Percentiles rank a stretch among this genome's conserved stretches.
phyloP scores from a whole-genome alignment of 2,797 vertebrate genomes.

The Intellagama lesueurii region DNA sequence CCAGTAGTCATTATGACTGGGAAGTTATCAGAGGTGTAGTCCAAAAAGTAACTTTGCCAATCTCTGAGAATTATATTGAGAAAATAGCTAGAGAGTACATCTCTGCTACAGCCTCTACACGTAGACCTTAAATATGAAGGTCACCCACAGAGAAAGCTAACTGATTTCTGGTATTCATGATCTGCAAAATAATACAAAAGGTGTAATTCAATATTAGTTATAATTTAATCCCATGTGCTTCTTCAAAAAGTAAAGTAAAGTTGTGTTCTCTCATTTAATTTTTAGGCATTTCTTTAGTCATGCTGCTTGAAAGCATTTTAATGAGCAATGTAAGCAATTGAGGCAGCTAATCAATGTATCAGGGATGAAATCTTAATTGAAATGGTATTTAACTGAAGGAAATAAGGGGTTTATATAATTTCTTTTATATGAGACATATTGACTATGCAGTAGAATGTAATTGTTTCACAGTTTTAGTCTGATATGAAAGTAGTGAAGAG shows the following conservation, averaged over 20 bases:
- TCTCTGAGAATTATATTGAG: background rate
- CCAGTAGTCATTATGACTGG: too few species aligned
- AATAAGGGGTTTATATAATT: conserved; percentile 28
- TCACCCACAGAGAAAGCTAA: too few species aligned
- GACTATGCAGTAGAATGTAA: conserved; percentile 9
- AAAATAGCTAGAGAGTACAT: too few species aligned
- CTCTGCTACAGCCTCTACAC: background rate
- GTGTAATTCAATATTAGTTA: background rate
- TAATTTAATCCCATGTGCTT: background rate
- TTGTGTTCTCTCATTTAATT: conserved; percentile 44
- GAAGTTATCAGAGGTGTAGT: too few species aligned
- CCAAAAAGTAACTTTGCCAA: too few species aligned
- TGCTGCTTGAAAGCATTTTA: conserved; percentile 42
- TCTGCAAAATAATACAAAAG: background rate
- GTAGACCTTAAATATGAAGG: background rate
- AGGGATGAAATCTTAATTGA: conserved; percentile 42
- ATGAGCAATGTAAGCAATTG: conserved; percentile 23
- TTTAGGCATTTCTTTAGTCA: conserved; percentile 11
- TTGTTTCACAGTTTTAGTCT: conserved; percentile 13
- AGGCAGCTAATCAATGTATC: conserved; percentile 39
- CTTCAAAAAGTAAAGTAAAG: background rate
- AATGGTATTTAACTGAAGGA: conserved; percentile 32
- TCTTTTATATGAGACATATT: conserved; percentile 25
- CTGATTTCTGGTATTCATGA: background rate
- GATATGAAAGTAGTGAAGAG: background rate